phyloP scores from a whole-genome alignment of 2,113 vertebrate genomes.

The Tychaedon coryphoeus region DNA sequence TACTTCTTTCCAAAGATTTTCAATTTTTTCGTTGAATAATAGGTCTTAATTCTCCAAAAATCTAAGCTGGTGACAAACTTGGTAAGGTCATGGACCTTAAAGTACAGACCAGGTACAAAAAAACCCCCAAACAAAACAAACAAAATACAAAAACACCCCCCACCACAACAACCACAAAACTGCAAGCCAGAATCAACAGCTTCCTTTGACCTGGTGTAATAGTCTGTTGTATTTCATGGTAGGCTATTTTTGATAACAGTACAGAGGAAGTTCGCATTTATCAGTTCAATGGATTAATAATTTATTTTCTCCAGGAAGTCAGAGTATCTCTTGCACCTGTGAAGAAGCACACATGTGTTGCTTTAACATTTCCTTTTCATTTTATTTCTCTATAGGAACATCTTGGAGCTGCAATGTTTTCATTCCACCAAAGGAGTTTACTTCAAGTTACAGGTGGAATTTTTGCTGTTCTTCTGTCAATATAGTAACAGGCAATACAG shows the following conservation, averaged over 20 bases:
- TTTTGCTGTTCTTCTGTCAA: slow-evolving; percentile 32
- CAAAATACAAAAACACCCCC: not conserved
- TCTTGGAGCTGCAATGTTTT: not conserved
- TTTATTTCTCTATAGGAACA: slow-evolving; percentile 1
- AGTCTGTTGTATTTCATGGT: not conserved
- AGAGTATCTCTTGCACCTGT: not conserved
- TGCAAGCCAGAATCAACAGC: not conserved
- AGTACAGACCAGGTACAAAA: not conserved
- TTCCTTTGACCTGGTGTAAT: not conserved
- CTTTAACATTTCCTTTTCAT: not conserved
- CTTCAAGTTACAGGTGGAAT: not conserved
- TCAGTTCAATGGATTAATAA: not conserved
- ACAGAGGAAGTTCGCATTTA: accelerated
- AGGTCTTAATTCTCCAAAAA: not conserved
- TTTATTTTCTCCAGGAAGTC: not conserved
- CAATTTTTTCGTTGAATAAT: not conserved
- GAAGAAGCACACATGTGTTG: not conserved
- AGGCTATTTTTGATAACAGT: not conserved
- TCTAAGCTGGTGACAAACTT: not conserved
- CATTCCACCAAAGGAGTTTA: not conserved
- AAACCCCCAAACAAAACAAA: accelerated
- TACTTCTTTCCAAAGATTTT: not conserved
- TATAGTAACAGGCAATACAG: slow-evolving; percentile 15
- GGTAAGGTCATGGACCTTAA: not conserved
- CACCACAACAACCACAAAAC: not conserved